A percentile compares a stretch with the other conserved stretches of the same genome.
These are phyloP conservation scores for Papilio aristodemus DNA, from an alignment of 1,140 invertebrate genomes.

Conservation along the genomic window DNA sequence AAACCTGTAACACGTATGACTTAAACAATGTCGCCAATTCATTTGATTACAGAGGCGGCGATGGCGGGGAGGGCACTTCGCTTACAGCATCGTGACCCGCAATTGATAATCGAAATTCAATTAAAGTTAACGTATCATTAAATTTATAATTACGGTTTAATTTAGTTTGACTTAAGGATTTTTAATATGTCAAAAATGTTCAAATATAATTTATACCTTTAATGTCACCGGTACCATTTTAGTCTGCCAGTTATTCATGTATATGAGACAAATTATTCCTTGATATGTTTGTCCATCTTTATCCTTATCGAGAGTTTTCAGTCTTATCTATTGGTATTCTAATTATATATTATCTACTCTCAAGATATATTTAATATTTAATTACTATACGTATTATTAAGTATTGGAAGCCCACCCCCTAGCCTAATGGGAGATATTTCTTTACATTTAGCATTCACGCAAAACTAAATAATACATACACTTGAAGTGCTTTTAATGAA, in stretches of 20 bases:
- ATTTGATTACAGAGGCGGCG: constrained; percentile 29
- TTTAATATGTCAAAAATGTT: constrained; percentile 24
- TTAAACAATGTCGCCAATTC: constrained; percentile 21
- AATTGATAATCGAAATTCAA: constrained; percentile 27
- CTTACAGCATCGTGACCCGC: constrained; percentile 11
- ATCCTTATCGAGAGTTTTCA: too few species aligned
- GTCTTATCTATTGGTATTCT: too few species aligned
- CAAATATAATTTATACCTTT: not conserved
- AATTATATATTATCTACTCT: too few species aligned
- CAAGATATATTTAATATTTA: too few species aligned
- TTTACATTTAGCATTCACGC: too few species aligned
- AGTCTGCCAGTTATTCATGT: constrained; percentile 9
- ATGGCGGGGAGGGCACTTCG: constrained; percentile 6
- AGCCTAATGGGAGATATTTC: too few species aligned
- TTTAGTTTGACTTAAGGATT: constrained; percentile 25
- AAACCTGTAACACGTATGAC: constrained; percentile 22
- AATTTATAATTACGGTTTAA: constrained; percentile 13
- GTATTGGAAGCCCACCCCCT: too few species aligned
- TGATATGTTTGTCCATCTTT: too few species aligned
- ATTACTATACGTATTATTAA: too few species aligned
- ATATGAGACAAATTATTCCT: too few species aligned
- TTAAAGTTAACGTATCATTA: constrained; percentile 7
- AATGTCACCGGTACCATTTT: not conserved
- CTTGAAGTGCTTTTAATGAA: too few species aligned
- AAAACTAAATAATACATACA: too few species aligned